Evolutionary conservation across 2,888 invertebrate genomes (phyloP), one percentile per base, ranked within the genome.

Genomic region (Masnerella sp.): DNA sequence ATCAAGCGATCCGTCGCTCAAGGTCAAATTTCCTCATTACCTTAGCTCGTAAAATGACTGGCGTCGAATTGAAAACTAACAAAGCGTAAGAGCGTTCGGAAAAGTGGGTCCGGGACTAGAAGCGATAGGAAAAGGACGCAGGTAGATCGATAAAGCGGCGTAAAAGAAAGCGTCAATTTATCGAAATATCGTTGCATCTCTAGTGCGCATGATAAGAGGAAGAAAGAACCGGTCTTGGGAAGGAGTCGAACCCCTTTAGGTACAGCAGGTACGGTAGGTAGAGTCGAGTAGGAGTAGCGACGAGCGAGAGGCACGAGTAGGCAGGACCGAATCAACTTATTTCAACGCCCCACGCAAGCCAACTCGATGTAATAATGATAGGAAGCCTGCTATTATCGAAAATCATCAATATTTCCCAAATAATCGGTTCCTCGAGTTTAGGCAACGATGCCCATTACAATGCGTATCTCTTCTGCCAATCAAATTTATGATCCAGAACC

Each of bases 301-400:
- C 11, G 12, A 45, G 30, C 49, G 58, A 62, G 20, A 38, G 72
- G 61, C 45, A 65, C 59, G 38, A 34, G 74, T 58, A 69, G 74
- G 69, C 64, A 74, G 74, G 64, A 52, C 74, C 68, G 74, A 74
- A 64, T 68, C 74, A 69, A 64, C 74, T 69, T 64, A 62, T 59
- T 59, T 64, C 69, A 54, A 74, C 74, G 74, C 74, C 74, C 74
- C 69, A 58, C 74, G 62, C 64, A 69, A 73, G 56, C 42, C 36
- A 17, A 15, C 62, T 36, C 47, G 47, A 64, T 64, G 52, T 47
- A 58, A 71, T 56, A 71, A 69, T 54, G 65, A 69, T 74, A 74
- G 64, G 69, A 49, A 74, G 59, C 43, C 65, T 49, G 64, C 74
- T 74, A 74, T 69, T 69, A 74, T 69, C 74, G 64, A 74, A 74